Base-by-base conservation (phyloP, 2,888 invertebrate genomes). In the Melangyna quadrimaculata region DNA sequence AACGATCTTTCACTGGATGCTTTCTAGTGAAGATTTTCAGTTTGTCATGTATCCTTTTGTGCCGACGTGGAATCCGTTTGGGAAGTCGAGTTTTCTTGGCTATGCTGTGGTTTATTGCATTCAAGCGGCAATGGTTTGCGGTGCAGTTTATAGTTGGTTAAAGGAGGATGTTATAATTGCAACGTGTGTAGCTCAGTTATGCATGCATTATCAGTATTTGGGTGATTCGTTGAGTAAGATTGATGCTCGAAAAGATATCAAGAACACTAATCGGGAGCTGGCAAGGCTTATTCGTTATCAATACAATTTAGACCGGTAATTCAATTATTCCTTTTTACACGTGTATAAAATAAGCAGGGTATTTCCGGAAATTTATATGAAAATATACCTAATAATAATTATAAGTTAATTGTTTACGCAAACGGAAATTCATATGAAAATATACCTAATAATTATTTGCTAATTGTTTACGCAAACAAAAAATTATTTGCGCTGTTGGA, bases 171-270 rank as follows among this genome's bases (percentile, higher is more conserved):
- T 80, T 1, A 45, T 80, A 3, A 70, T 80, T 55, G 53, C 57
- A 4, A 45, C 74, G 3, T 61, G 51, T 0, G 63, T 70, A 0
- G 27, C 67, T 17, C 74, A 70, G 22, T 27, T 80, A 9, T 74
- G 74, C n/a, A 80, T 80, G 74, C 61, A 80, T 61, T 80, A 80
- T 69, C 35, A 35, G 29, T 53, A 63, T 29, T 27, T 80, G 19
- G 37, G 61, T 3, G 12, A 61, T 7, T 8, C n/a, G 1, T 1
- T 74, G 8, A 53, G 63, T 4, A 32, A 74, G 35, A 10, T 80
- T 10, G 79, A 80, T 48, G 73, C 69, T 6, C 43, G 24, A 19
- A 12, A 19, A 1, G 69, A 32, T n/a, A n/a, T n/a, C 14, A 6
- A 19, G 0, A 3, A 3, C 35, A 27, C 19, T 45, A 19, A 10